Base-by-base conservation (phyloP, 2,888 invertebrate species). In the Cotesia congregata region DNA sequence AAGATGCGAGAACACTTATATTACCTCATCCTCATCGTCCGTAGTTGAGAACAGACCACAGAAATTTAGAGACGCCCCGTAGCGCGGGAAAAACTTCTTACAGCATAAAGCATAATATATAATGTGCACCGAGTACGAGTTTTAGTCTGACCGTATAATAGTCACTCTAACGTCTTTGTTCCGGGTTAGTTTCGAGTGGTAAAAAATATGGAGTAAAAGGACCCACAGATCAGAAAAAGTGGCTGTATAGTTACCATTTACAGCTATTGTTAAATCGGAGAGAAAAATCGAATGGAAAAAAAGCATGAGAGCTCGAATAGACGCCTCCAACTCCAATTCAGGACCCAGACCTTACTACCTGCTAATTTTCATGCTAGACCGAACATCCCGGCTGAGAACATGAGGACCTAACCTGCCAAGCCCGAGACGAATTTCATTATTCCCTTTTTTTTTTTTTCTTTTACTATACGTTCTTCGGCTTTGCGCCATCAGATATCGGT, bases 341-440 rank as follows among this genome's bases (percentile, higher is more conserved):
- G 30, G 30, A 50, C 12, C 50, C 50, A 9, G 9, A 9, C 50
- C 50, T 7, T 9, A 72, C 84, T 88, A 88, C 88, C 88, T 88
- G 87, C 82, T 86, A 86, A 84, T 85, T 88, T 86, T 85, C 85
- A 86, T 82, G 83, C 83, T 83, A 86, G 80, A 79, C 72, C 82
- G 81, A 80, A 68, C 78, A 77, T 79, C 65, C 70, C 60, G 39
- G 39, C 30, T 30, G 30, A 30, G 30, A 30, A 30, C 30, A 30
- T 30, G 30, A 30, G 30, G 30, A 39, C 59, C 67, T 60, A 67
- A 67, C 68, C 75, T 68, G 67, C 6, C 60, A 62, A 60, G 15
- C 71, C 75, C 60, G 72, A 78, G 61, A 39, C 76, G 41, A 69
- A 76, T 73, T 78, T 75, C 70, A 70, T 41, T 72, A 64, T 71